Evolutionary conservation across 2,888 invertebrate species (phyloP).

Genomic region (Trissonchulus sp.): DNA sequence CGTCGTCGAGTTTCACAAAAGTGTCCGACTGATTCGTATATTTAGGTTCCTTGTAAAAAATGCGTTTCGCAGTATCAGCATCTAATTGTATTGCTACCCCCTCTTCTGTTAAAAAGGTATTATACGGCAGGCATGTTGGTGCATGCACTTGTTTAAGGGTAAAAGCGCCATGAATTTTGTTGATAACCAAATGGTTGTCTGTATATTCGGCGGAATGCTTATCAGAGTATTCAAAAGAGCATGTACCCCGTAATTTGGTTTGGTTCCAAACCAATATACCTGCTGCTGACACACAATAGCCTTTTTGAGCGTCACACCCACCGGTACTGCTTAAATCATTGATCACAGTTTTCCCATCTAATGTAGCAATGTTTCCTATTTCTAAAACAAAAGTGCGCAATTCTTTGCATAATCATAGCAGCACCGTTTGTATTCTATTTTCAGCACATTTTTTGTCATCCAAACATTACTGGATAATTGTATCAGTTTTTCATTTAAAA

Average conservation of each 20-base stretch:
- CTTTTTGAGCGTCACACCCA: background rate
- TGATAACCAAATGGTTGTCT: background rate
- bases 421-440: slow-evolving; percentile 20
- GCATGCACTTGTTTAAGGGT: background rate
- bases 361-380: background rate
- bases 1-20: background rate
- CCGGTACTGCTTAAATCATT: background rate
- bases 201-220: background rate
- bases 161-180: slow-evolving; percentile 4
- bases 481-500: too few relatives aligned
- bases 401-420: background rate
- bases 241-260: background rate
- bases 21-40: too few relatives aligned
- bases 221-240: background rate
- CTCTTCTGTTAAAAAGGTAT: background rate
- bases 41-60: too few relatives aligned
- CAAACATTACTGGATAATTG: too few relatives aligned
- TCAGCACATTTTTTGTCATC: background rate
- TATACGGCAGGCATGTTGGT: background rate
- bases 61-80: too few relatives aligned
- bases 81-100: too few relatives aligned
- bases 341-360: background rate
- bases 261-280: background rate
- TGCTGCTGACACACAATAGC: background rate
- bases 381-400: background rate